Conservation (phyloP, 2,797 vertebrate species). For the Bufotes viridis region DNA sequence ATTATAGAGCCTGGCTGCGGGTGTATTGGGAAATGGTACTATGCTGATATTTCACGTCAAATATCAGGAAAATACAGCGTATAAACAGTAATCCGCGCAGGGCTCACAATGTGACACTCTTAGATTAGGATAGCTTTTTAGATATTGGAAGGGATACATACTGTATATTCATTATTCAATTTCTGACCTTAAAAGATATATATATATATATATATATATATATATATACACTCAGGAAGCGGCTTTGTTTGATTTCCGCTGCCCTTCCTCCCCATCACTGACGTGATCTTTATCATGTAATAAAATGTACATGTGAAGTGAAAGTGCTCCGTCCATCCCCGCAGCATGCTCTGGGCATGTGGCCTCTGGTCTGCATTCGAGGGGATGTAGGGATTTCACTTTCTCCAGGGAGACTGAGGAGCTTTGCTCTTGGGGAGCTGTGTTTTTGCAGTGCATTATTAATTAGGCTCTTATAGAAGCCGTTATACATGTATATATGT, state of each 20-base stretch:
- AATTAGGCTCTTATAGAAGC: constrained; percentile 5
- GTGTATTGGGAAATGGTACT: not conserved
- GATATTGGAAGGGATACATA: too few species aligned
- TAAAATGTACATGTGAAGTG: constrained; percentile 54
- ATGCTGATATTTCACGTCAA: not conserved
- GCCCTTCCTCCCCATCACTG: constrained; percentile 52
- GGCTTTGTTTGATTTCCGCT: constrained; percentile 57
- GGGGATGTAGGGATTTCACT: constrained; percentile 28
- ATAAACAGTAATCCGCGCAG: too few species aligned
- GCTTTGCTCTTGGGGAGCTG: constrained; percentile 62
- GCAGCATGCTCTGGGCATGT: constrained; percentile 37
- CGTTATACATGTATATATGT: not conserved
- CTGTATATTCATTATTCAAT: not conserved
- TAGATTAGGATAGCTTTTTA: not conserved
- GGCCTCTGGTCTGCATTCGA: constrained; percentile 23
- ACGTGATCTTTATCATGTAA: constrained; percentile 55
- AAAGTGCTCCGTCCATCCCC: constrained; percentile 31
- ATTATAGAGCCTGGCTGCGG: not conserved
- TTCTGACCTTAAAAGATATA: not conserved
- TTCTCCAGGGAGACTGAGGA: constrained; percentile 34
- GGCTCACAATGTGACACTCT: not conserved
- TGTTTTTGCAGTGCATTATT: constrained; percentile 50
- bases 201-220: constrained; percentile 30
- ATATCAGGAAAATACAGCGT: not conserved
- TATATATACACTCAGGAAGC: constrained; percentile 54